phyloP scores from a whole-genome alignment of 2,797 vertebrate genomes.

The Pseudochirops corinnae region DNA sequence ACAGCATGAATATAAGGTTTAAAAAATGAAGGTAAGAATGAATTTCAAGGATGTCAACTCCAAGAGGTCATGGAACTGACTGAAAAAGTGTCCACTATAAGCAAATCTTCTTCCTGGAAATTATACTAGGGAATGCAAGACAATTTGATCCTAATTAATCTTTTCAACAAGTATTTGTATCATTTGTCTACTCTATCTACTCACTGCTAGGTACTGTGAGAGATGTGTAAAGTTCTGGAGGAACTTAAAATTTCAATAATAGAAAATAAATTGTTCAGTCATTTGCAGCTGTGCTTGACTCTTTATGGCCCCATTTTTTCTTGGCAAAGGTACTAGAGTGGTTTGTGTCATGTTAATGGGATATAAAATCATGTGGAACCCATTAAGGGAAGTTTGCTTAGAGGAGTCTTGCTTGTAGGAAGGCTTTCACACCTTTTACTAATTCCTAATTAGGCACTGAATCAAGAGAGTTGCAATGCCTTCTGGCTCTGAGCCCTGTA shows the following conservation, averaged over 20 bases:
- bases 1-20: neutral
- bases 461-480: too few species aligned
- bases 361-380: too few species aligned
- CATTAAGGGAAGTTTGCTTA: too few species aligned
- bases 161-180: neutral
- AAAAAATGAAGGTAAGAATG: neutral
- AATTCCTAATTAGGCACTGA: too few species aligned
- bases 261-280: neutral
- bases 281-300: neutral
- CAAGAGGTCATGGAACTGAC: neutral
- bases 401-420: too few species aligned
- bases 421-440: too few species aligned
- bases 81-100: neutral
- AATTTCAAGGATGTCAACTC: neutral
- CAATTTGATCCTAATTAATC: neutral
- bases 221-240: neutral
- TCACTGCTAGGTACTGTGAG: neutral
- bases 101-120: neutral
- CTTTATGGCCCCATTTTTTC: neutral
- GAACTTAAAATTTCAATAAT: neutral
- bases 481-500: too few species aligned
- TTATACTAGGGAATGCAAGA: neutral
- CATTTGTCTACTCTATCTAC: neutral
- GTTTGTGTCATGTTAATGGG: neutral
- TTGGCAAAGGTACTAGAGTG: neutral